Evolutionary conservation across 2,113 vertebrate species (phyloP).

Genomic region (Narcine bancroftii): DNA sequence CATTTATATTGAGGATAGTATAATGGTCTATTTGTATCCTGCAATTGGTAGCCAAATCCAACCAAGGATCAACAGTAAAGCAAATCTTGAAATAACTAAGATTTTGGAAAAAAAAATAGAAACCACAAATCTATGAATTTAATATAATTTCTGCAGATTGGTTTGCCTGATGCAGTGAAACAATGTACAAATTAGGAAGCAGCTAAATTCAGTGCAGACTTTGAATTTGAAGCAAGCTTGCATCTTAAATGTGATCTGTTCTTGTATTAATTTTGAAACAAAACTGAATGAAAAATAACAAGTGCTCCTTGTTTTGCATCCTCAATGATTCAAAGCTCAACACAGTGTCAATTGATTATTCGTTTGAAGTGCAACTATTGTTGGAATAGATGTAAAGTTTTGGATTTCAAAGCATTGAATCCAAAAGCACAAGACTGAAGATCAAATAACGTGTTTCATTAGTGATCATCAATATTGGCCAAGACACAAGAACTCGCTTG

Average conservation of each 20-base stretch:
- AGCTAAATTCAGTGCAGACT: neutral
- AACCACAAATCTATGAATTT: neutral
- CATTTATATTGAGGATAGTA: neutral
- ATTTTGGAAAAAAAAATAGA: neutral
- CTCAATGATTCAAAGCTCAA: neutral
- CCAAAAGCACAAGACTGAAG: neutral
- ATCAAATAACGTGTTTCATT: neutral
- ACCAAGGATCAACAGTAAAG: neutral
- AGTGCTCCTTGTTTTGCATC: neutral
- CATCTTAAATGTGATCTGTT: neutral
- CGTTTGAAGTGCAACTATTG: neutral
- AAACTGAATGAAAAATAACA: neutral
- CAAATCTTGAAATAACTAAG: neutral
- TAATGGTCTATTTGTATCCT: neutral
- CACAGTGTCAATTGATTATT: neutral
- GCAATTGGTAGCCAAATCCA: neutral
- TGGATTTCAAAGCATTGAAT: neutral
- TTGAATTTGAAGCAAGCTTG: conserved; percentile 1
- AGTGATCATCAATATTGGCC: neutral
- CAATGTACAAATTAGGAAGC: neutral
- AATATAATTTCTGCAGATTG: neutral
- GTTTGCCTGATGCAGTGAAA: neutral
- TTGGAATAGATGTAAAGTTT: neutral
- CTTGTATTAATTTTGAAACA: neutral
- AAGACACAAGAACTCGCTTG: neutral